These are phyloP conservation scores for Nasonia vitripennis DNA, from an alignment of 1,140 invertebrate genomes.

Conservation along the genomic window DNA sequence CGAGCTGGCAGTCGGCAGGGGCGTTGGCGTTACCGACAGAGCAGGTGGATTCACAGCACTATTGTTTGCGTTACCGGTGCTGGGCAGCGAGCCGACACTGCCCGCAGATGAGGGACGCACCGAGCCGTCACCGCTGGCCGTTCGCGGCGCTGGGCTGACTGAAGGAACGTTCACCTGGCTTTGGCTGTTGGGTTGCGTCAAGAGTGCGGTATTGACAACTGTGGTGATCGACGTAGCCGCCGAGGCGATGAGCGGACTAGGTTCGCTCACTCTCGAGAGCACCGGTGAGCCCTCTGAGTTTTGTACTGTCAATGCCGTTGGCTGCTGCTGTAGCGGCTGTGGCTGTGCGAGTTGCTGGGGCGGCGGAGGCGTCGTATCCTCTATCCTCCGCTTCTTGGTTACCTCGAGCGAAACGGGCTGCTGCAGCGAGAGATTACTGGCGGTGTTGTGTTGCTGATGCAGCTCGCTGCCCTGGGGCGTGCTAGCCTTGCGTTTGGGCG, in stretches of 20 bases:
- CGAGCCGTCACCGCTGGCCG: constrained; percentile 77
- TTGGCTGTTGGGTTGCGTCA: constrained; percentile 62
- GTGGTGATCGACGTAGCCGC: constrained; percentile 84
- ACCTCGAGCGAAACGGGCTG: constrained; percentile 76
- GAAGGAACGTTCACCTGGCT: constrained; percentile 60
- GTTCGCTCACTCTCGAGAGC: constrained; percentile 80
- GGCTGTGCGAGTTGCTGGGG: constrained; percentile 41
- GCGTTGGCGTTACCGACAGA: constrained; percentile 55
- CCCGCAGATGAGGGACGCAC: constrained; percentile 74
- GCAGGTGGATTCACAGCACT: neutral
- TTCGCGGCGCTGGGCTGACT: constrained; percentile 75
- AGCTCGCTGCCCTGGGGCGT: constrained; percentile 60
- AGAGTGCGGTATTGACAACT: constrained; percentile 78
- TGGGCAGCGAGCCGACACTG: constrained; percentile 54
- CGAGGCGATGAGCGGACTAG: constrained; percentile 82
- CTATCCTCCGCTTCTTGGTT: constrained; percentile 70
- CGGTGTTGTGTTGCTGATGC: neutral
- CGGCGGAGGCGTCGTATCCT: constrained; percentile 68
- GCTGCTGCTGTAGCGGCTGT: constrained; percentile 10
- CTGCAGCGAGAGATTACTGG: constrained; percentile 59
- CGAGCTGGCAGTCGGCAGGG: constrained; percentile 66
- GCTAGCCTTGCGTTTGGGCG: constrained; percentile 77
- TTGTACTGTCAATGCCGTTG: neutral
- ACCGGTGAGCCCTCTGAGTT: constrained; percentile 67
- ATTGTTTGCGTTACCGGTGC: constrained; percentile 65